phyloP scores from a whole-genome alignment of 2,113 vertebrate genomes.

The Notothenia coriiceps region DNA sequence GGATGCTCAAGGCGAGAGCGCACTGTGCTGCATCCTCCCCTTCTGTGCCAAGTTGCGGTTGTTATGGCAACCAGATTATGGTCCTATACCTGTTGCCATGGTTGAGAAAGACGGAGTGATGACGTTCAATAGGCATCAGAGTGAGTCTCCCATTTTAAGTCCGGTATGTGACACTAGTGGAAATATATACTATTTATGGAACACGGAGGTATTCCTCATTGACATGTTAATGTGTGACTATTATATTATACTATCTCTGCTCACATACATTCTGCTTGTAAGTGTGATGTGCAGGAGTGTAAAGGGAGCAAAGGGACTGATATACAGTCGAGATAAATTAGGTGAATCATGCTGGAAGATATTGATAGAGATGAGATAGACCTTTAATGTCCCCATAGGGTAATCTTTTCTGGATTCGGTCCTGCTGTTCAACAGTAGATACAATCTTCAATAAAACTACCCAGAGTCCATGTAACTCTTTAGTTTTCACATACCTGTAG shows the following conservation, averaged over 20 bases:
- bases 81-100: conserved; percentile 83
- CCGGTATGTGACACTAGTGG: conserved; percentile 37
- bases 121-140: conserved; percentile 69
- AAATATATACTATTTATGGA: conserved; percentile 52
- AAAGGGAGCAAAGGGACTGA: neutral
- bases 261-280: neutral
- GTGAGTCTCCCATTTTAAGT: conserved; percentile 71
- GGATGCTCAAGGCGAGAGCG: conserved; percentile 33
- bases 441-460: too few species aligned
- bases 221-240: conserved; percentile 1
- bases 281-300: neutral
- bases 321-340: neutral
- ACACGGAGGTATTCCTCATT: conserved; percentile 18
- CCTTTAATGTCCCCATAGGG: too few species aligned
- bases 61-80: conserved; percentile 81
- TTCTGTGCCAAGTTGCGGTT: conserved; percentile 77
- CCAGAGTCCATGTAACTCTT: too few species aligned
- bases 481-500: too few species aligned
- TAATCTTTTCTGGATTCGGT: too few species aligned
- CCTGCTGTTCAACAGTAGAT: too few species aligned
- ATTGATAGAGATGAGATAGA: too few species aligned
- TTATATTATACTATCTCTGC: neutral
- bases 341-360: conserved; percentile 19
- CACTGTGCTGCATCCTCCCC: conserved; percentile 68
- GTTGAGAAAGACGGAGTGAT: conserved; percentile 71